Conservation (phyloP, 2,797 vertebrate species). For the Cuniculus paca region DNA sequence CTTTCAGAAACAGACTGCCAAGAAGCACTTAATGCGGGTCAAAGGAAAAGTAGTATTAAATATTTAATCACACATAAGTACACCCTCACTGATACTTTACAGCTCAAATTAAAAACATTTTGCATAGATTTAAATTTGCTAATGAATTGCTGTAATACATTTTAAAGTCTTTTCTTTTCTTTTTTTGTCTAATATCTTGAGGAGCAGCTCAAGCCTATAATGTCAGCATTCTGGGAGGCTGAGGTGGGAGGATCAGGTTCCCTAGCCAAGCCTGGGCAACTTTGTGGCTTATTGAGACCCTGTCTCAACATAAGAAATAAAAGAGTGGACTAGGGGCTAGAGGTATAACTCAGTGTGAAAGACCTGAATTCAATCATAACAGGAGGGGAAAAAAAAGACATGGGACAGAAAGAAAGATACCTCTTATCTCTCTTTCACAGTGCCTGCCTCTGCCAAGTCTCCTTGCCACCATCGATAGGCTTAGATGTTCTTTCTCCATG, state of each 20-base stretch:
- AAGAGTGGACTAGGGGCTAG: background rate
- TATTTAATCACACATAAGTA: background rate
- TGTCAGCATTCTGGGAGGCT: background rate
- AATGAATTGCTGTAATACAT: background rate
- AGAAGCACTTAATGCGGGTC: background rate
- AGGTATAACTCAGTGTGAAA: background rate
- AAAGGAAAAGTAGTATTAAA: background rate
- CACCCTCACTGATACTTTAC: background rate
- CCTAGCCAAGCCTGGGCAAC: background rate
- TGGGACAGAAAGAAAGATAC: background rate
- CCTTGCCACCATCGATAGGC: background rate
- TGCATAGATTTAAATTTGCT: background rate
- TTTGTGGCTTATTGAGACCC: background rate
- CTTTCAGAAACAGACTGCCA: background rate
- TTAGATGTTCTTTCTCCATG: background rate
- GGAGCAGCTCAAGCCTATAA: background rate
- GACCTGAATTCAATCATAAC: background rate
- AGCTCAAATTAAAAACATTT: constrained; percentile 21
- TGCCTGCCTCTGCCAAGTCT: background rate
- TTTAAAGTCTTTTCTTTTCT: background rate
- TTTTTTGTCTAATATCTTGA: background rate
- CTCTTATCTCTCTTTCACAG: background rate
- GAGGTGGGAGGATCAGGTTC: background rate
- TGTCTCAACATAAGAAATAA: background rate
- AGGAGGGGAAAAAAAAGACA: background rate